Evolutionary conservation across 37 sponge, comb jelly and placozoan genomes (phyloP).

Genomic region (Halichondria panicea): DNA sequence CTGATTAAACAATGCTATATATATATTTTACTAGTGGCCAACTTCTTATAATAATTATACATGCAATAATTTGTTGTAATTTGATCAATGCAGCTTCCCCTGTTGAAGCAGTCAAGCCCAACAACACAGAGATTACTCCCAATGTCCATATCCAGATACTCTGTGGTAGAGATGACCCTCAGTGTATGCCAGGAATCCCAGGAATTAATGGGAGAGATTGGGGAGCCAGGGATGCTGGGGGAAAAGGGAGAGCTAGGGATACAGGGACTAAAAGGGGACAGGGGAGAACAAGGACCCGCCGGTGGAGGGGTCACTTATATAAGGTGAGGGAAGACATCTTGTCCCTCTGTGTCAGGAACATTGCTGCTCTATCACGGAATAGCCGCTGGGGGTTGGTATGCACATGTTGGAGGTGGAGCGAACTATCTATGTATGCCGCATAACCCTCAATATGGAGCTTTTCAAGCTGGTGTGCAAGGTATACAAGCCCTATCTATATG

Average conservation of each 20-base stretch:
- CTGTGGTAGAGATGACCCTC: constrained; percentile 1
- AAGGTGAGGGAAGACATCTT: constrained; percentile 22
- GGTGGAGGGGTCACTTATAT: constrained; percentile 17
- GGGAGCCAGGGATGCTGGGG: neutral
- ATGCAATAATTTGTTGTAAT: too few relatives aligned
- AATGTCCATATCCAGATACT: too few relatives aligned
- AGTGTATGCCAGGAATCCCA: constrained; percentile 1
- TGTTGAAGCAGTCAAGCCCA: too few relatives aligned
- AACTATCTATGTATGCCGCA: constrained; percentile 31
- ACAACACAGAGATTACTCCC: too few relatives aligned
- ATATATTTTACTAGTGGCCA: too few relatives aligned
- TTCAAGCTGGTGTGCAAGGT: neutral
- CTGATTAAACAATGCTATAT: too few relatives aligned
- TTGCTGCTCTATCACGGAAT: constrained; percentile 13
- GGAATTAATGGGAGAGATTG: constrained; percentile 6
- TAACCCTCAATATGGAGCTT: constrained; percentile 35
- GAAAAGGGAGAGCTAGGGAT: constrained; percentile 3
- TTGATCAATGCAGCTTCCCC: too few relatives aligned
- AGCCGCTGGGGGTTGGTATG: neutral
- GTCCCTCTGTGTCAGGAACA: constrained; percentile 13
- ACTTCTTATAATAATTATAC: too few relatives aligned
- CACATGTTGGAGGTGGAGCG: constrained; percentile 7
- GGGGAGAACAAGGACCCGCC: too few relatives aligned
- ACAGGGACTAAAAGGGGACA: constrained; percentile 1
- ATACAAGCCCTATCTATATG: constrained; percentile 19